Evolutionary conservation across 2,113 vertebrate species (phyloP), one percentile per base, ranked within the genome.

Genomic region (Patagioenas fasciata): DNA sequence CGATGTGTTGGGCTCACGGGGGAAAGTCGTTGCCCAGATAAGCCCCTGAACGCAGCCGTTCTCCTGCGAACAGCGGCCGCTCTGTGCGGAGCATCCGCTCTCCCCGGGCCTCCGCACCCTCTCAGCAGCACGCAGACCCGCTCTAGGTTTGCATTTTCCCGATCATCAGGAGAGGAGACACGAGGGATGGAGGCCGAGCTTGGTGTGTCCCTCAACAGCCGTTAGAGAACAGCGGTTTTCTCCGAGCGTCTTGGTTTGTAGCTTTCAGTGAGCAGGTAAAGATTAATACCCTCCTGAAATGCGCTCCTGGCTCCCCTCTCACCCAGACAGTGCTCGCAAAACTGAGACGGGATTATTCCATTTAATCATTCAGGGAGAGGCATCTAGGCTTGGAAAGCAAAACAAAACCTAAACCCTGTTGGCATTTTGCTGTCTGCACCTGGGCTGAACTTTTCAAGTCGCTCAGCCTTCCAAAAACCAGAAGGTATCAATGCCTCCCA

Each of bases 151-250:
- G 20, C 7, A 21, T 81, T 84, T 62, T 51, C 13, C 10, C 3
- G 1, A 36, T 54, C n/a, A 9, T 28, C 0, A 0, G 16, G 29
- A 78, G 25, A 75, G 28, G 32, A 64, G 36, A 15, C 3, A 3
- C 6, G 32, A 53, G 75, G 21, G 15, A 10, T 44, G 26, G 19
- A 64, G 10, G 26, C 2, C 38, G 26, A 88, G 44, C 50, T 56
- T 62, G 38, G 5, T 18, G 13, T 36, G 31, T 73, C 8, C 23
- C 16, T 62, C 32, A 53, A 42, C 34, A 88, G n/a, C 24, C 7
- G 2, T 31, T 38, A 32, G 40, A 61, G 34, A 60, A 44, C 29
- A 74, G 28, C 26, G 62, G 36, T 61, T 67, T 77, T 75, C 74
- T 44, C 31, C 25, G 19, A 78, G 42, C 20, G 25, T 54, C 67